Percentiles rank a stretch among this genome's conserved stretches.
phyloP scores from a whole-genome alignment of 92 coral and sea anemone species.

The Epizoanthus scotinus region DNA sequence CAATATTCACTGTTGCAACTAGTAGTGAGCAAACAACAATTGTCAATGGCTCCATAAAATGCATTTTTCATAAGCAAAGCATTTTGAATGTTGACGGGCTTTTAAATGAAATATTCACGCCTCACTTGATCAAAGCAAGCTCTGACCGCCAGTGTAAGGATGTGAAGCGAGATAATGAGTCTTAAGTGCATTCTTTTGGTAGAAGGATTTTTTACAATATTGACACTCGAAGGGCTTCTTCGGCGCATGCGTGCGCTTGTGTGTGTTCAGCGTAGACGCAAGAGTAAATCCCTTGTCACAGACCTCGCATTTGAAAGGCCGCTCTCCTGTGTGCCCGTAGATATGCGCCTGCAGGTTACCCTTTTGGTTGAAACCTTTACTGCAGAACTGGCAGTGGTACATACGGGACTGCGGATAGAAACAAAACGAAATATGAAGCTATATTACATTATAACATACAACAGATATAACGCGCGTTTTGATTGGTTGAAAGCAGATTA shows the following conservation, averaged over 20 bases:
- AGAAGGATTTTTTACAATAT: slow-evolving; percentile 88
- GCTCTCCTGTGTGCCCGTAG: slow-evolving; percentile 97
- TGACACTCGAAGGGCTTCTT: slow-evolving; percentile 95
- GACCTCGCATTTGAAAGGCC: slow-evolving; percentile 91
- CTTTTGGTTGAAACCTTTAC: slow-evolving; percentile 94
- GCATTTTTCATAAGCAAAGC: too few relatives aligned
- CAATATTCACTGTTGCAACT: too few relatives aligned
- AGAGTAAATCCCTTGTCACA: slow-evolving; percentile 93
- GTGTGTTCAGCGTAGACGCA: slow-evolving; percentile 96
- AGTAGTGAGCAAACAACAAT: too few relatives aligned
- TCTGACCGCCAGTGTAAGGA: slow-evolving; percentile 88
- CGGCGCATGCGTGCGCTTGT: slow-evolving; percentile 91
- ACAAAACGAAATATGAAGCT: background rate
- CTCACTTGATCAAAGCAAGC: slow-evolving; percentile 55
- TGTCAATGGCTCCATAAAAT: too few relatives aligned
- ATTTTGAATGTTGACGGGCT: too few relatives aligned
- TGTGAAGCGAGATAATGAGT: slow-evolving; percentile 96
- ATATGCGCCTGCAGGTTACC: slow-evolving; percentile 98
- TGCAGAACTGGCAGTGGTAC: slow-evolving; percentile 85
- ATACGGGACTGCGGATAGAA: slow-evolving; percentile 33
- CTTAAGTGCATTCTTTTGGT: slow-evolving; percentile 95
- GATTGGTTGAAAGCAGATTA: background rate
- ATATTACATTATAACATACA: background rate
- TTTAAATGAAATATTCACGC: background rate
- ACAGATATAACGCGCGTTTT: background rate